Percentiles rank a stretch among this genome's conserved stretches.
phyloP scores from a whole-genome alignment of 2,888 invertebrate genomes.

The Cryptocheilus praepositus region DNA sequence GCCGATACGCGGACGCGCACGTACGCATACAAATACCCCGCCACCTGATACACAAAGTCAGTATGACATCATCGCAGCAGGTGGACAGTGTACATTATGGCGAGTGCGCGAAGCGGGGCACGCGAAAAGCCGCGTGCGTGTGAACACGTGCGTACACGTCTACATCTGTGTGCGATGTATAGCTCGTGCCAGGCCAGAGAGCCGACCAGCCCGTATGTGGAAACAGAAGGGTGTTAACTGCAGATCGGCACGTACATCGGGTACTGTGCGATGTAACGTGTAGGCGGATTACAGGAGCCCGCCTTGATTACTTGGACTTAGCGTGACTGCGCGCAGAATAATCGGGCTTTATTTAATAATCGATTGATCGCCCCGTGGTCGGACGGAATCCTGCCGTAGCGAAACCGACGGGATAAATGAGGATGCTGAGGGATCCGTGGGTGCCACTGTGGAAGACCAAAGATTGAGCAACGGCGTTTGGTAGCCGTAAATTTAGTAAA shows the following conservation, averaged over 20 bases:
- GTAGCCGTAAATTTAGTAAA: no score
- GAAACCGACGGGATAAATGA: no score
- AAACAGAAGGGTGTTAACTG: constrained; percentile 10
- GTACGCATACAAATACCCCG: constrained; percentile 2
- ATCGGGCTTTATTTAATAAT: constrained; percentile 59
- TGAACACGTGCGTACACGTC: background rate
- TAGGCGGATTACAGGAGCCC: constrained; percentile 39
- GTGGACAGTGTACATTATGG: background rate
- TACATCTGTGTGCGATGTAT: background rate
- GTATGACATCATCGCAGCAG: constrained; percentile 5
- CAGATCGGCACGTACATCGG: background rate
- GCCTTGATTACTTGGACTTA: constrained; percentile 49
- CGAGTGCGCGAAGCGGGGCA: no score
- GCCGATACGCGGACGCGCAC: background rate
- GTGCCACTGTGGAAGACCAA: no score
- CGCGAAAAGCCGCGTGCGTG: no score
- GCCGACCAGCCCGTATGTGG: background rate
- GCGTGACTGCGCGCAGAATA: constrained; percentile 31
- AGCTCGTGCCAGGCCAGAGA: constrained; percentile 2
- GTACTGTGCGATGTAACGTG: constrained; percentile 25
- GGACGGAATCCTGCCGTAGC: no score
- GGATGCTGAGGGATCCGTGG: no score
- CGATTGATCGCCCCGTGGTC: constrained; percentile 41
- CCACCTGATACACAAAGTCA: constrained; percentile 3
- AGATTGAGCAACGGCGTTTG: no score